These are phyloP conservation scores for Paramacrobiotus metropolitanus DNA, from an alignment of 1,140 invertebrate genomes.

Conservation along the genomic window DNA sequence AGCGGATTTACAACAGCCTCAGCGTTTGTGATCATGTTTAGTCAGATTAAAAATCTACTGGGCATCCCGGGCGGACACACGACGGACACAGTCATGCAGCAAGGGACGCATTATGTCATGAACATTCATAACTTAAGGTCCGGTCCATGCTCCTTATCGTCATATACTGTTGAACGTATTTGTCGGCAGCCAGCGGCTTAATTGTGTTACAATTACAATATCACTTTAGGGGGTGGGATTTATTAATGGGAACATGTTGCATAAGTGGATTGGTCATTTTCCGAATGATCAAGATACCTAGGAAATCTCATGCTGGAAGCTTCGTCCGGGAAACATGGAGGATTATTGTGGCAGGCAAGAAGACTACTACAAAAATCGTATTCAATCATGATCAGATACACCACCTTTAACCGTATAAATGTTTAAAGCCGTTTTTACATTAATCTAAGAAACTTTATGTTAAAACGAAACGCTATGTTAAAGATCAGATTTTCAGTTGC, in stretches of 20 bases:
- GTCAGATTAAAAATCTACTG: conserved; percentile 39
- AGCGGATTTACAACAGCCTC: conserved; percentile 68
- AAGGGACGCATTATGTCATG: background rate
- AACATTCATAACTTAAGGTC: background rate
- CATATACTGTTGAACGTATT: background rate
- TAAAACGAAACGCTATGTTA: no score
- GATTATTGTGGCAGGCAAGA: background rate
- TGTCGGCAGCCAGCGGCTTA: no score
- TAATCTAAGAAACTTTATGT: no score
- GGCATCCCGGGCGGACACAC: background rate
- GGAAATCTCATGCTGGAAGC: background rate
- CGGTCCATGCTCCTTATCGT: background rate
- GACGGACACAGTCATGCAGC: background rate
- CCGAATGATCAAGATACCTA: background rate
- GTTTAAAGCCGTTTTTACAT: no score
- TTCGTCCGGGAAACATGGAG: background rate
- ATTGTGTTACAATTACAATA: no score
- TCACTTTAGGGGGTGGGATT: background rate
- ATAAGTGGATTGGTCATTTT: background rate
- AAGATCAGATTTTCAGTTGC: no score
- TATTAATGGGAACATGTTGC: background rate
- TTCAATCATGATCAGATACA: no score
- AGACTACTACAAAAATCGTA: no score
- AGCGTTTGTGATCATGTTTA: conserved; percentile 64
- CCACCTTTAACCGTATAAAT: no score